A percentile compares a stretch with the other conserved stretches of the same genome.
phyloP scores from a whole-genome alignment of 2,888 invertebrate species.

The Asteroscopus sphinx region DNA sequence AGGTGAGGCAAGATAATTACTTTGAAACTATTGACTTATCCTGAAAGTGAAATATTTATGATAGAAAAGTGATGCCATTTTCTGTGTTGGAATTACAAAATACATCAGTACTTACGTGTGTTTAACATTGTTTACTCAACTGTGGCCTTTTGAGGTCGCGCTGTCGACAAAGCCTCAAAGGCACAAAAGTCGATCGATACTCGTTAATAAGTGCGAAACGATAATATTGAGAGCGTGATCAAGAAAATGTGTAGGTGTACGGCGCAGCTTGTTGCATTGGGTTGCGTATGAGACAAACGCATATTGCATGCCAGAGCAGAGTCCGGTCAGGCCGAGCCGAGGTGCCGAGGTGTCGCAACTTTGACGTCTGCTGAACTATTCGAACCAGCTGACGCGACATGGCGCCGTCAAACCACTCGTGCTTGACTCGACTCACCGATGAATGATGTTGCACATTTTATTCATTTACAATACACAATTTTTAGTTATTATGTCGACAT shows the following conservation, averaged over 20 bases:
- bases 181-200: conserved; percentile 68
- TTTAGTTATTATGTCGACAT: conserved; percentile 34
- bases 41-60: conserved; percentile 61
- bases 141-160: conserved; percentile 85
- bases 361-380: conserved; percentile 79
- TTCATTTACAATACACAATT: conserved; percentile 36
- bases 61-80: conserved; percentile 78
- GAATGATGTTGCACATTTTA: conserved; percentile 55
- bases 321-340: conserved; percentile 66
- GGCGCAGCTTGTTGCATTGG: conserved; percentile 39
- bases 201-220: conserved; percentile 54
- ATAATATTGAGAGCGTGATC: conserved; percentile 53
- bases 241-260: conserved; percentile 47
- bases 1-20: conserved; percentile 16
- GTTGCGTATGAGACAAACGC: conserved; percentile 58
- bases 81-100: conserved; percentile 77
- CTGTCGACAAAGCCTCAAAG: conserved; percentile 65
- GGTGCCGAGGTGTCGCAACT: conserved; percentile 76
- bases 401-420: conserved; percentile 72
- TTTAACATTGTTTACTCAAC: conserved; percentile 76
- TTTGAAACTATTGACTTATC: conserved; percentile 52
- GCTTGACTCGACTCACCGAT: conserved; percentile 40
- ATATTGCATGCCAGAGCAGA: conserved; percentile 75
- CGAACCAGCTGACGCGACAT: conserved; percentile 75
- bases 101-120: conserved; percentile 57